Evolutionary conservation across 2,888 invertebrate genomes (phyloP).

Genomic region (Drosophila aldrichi): DNA sequence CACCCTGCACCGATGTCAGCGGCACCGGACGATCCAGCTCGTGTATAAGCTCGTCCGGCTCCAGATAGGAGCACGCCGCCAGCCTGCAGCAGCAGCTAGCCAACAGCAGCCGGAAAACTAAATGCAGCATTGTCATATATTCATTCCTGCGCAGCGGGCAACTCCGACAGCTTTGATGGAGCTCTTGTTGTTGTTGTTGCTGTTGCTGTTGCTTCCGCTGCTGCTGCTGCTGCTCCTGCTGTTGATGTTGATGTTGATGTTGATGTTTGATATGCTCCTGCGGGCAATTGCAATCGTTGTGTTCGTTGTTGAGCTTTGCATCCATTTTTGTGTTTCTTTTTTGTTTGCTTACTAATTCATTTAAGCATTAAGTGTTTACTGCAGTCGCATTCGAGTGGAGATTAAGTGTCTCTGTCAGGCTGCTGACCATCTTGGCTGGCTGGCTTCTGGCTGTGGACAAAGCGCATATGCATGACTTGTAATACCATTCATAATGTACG

Average conservation of each 20-base stretch:
- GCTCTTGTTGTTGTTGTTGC: constrained; percentile 2
- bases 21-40: constrained; percentile 88
- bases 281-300: constrained; percentile 62
- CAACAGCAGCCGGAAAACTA: constrained; percentile 72
- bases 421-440: constrained; percentile 35
- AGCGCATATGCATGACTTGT: constrained; percentile 10
- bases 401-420: constrained; percentile 16
- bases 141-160: constrained; percentile 7
- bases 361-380: constrained; percentile 46
- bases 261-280: constrained; percentile 31
- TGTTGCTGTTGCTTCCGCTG: constrained; percentile 26
- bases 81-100: constrained; percentile 36
- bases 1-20: constrained; percentile 92
- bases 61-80: constrained; percentile 80
- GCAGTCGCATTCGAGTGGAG: constrained; percentile 18
- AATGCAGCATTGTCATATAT: constrained; percentile 59
- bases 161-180: constrained; percentile 15
- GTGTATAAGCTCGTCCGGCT: constrained; percentile 85
- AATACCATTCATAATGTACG: neutral
- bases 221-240: constrained; percentile 20
- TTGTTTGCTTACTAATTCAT: constrained; percentile 45
- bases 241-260: too few species aligned
- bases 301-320: constrained; percentile 66
- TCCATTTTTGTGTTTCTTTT: constrained; percentile 61
- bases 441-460: constrained; percentile 26